Evolutionary conservation across 2,797 vertebrate genomes (phyloP).

Genomic region (Halcyon chelicuti): DNA sequence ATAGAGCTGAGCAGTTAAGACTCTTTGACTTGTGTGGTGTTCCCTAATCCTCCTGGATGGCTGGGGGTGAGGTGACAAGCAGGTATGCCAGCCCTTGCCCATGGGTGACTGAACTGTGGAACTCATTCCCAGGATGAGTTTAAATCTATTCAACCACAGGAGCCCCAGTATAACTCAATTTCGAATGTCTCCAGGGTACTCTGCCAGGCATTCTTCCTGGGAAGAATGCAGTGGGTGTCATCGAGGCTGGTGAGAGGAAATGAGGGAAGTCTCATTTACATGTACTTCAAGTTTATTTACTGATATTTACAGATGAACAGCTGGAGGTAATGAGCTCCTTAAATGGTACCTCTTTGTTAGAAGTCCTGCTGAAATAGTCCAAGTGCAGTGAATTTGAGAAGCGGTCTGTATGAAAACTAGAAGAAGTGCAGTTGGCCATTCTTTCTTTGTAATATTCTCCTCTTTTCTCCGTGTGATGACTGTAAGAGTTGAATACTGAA

Average conservation of each 20-base stretch:
- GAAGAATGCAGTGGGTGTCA: fast-evolving
- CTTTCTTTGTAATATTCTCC: neutral
- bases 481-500: fast-evolving
- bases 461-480: neutral
- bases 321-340: neutral
- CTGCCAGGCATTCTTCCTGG: neutral
- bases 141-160: neutral
- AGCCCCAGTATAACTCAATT: neutral
- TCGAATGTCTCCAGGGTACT: neutral
- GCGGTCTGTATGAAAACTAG: neutral
- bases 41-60: neutral
- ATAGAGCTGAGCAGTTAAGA: neutral
- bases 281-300: neutral
- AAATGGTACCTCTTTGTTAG: neutral
- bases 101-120: neutral
- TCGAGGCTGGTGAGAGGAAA: neutral
- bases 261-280: neutral
- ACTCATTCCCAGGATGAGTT: neutral
- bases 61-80: neutral
- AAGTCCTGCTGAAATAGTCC: neutral
- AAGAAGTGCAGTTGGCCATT: neutral
- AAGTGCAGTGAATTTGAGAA: neutral
- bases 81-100: neutral
- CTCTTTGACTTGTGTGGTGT: neutral
- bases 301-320: neutral